Evolutionary conservation across 2,888 invertebrate genomes (phyloP), one percentile per base, ranked within the genome.

Genomic region (Caenorhabditis wallacei): DNA sequence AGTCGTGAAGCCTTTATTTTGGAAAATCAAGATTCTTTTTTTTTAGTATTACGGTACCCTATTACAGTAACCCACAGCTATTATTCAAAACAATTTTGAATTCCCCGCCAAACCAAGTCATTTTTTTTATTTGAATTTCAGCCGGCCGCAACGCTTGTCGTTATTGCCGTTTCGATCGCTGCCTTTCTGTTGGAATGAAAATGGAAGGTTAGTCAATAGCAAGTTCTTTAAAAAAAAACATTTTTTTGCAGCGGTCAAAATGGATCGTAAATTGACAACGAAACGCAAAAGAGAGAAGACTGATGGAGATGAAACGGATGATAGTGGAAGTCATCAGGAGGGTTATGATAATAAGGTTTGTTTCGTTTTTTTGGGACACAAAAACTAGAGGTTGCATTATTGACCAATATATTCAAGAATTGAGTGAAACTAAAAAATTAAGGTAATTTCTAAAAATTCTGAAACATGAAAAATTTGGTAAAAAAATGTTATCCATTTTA

Each of bases 131-230:
- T n/a, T n/a, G n/a, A n/a, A n/a, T 75, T 74, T 46, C 74, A 82
- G 82, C 82, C 69, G 89, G 87, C 57, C 87, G 90, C 71, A 90
- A 90, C 85, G 87, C 88, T 48, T 90, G 90, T 75, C 88, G 90
- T 48, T 89, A 79, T 63, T 90, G 90, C 71, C 90, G 90, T 71
- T 88, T 90, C 74, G 86, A 87, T 54, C 88, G 84, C 46, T 87
- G 85, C 48, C 79, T 87, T 35, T 72, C 74, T 43, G 85, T 80
- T 54, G 87, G 87, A 76, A 87, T 87, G 87, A 84, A 84, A 57
- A 84, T 84, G 22, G 87, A 87, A 74, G 85, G 87, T 87, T 20
- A n/a, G 84, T 66, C 20, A 37, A 43, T 30, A 1, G 5, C 2
- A 10, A 8, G 26, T 51, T 2, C 13, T 18, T 35, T 5, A 30